Base-by-base conservation (phyloP, 1,140 invertebrate genomes). In the Copidosoma floridanum region DNA sequence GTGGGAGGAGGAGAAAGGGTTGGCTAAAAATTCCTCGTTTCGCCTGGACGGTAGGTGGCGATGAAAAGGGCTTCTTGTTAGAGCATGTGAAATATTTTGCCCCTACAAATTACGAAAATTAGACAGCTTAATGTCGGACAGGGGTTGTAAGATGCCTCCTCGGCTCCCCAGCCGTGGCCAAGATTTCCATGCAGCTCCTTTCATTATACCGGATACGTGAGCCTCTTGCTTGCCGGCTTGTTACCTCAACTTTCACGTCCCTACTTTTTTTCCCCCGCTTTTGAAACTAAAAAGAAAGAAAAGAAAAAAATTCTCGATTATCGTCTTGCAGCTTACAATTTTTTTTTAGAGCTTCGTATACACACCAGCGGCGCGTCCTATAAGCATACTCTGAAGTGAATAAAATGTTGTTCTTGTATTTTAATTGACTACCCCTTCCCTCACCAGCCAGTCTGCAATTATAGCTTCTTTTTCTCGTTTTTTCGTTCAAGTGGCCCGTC, bases 41-140 rank as follows among this genome's bases (percentile, higher is more conserved):
- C 27, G 43, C 44, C 48, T 26, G 16, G 37, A 58, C 14, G 29
- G 57, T 40, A 21, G 29, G 32, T 2, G 26, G 58, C 58, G 50
- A 50, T 57, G 64, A 68, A 67, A 59, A 65, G 65, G 64, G 44
- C 40, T 57, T 60, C 65, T 66, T 65, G 70, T 71, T 71, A 70
- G 32, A 53, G 47, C n/a, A 3, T 64, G 55, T 66, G 54, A 70
- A 69, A 70, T 72, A 71, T 68, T 68, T 67, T 64, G 56, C 61
- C 23, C 53, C 63, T 57, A 69, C 67, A 72, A 74, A 74, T 74
- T 72, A 71, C 65, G 57, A 65, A 69, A 74, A 74, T 71, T 74
- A 71, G 70, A 74, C 68, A 58, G 63, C 60, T 68, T 66, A 72
- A 67, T 66, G 68, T 63, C 60, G 60, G 54, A 57, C 51, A 57